A percentile compares a stretch with the other conserved stretches of the same genome.
Evolutionary conservation across 2,888 invertebrate species (phyloP).

Genomic region (Desoria tigrina): DNA sequence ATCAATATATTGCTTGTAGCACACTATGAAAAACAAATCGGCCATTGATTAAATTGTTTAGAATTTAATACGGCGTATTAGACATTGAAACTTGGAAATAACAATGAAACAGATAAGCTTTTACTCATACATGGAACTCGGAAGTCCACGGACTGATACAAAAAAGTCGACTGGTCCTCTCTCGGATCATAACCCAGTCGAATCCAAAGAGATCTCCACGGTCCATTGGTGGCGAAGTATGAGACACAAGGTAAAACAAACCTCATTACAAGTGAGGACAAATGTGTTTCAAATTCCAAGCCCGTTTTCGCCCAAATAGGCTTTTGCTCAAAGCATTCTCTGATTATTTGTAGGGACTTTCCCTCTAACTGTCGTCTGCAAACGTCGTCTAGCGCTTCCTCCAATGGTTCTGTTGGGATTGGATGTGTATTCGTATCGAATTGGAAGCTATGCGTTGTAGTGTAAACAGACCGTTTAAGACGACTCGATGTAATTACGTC

Average conservation of each 20-base stretch:
- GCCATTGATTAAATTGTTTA: background rate
- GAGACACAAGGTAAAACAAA: slow-evolving; percentile 79
- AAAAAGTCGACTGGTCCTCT: slow-evolving; percentile 72
- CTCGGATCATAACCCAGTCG: slow-evolving; percentile 89
- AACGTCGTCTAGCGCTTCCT: slow-evolving; percentile 43
- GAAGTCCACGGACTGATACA: slow-evolving; percentile 87
- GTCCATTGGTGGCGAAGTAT: slow-evolving; percentile 83
- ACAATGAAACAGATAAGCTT: background rate
- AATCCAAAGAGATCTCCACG: slow-evolving; percentile 90
- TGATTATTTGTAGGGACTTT: slow-evolving; percentile 34
- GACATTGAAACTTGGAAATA: too few relatives aligned
- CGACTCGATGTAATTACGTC: slow-evolving; percentile 30
- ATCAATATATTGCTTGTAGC: slow-evolving; percentile 32
- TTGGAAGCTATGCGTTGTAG: slow-evolving; percentile 33
- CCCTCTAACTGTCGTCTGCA: slow-evolving; percentile 38
- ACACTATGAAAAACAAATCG: slow-evolving; percentile 27
- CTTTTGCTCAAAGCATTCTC: slow-evolving; percentile 71
- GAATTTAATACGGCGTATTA: background rate
- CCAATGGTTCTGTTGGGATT: slow-evolving; percentile 40
- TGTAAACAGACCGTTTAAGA: slow-evolving; percentile 47
- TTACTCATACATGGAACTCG: slow-evolving; percentile 57
- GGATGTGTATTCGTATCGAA: slow-evolving; percentile 22
- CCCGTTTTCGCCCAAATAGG: slow-evolving; percentile 88
- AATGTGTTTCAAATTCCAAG: slow-evolving; percentile 67
- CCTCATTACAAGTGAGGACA: slow-evolving; percentile 68